Evolutionary conservation across 2,113 vertebrate genomes (phyloP).

Genomic region (Menura novaehollandiae): DNA sequence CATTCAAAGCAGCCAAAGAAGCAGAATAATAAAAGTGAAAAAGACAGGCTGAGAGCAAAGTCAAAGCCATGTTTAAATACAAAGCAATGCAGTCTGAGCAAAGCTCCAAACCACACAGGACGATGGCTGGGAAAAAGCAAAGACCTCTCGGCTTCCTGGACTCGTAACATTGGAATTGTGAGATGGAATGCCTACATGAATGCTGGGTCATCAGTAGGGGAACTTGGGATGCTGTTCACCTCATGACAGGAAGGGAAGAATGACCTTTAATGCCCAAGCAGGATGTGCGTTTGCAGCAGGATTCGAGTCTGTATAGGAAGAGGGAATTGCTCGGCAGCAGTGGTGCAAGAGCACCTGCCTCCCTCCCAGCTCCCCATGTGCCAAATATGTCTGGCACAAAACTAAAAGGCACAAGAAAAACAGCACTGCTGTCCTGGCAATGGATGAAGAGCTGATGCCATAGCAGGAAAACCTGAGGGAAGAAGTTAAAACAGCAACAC

Average conservation of each 20-base stretch:
- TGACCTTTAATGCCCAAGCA: not conserved
- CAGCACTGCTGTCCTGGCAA: not conserved
- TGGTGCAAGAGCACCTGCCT: not conserved
- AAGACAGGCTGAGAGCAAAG: not conserved
- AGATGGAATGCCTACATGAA: not conserved
- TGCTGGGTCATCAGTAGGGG: not conserved
- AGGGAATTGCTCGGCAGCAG: not conserved
- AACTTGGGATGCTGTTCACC: not conserved
- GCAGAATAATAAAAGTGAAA: not conserved
- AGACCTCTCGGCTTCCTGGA: not conserved
- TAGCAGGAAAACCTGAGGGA: not conserved
- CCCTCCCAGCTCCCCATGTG: not conserved
- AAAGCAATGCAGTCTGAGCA: not conserved
- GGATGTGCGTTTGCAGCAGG: not conserved
- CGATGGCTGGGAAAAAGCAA: not conserved
- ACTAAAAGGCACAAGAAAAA: not conserved
- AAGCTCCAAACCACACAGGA: not conserved
- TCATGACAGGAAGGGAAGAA: not conserved
- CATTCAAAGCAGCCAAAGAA: not conserved
- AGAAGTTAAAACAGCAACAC: not conserved
- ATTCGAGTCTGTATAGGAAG: fast-evolving
- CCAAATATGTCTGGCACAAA: not conserved
- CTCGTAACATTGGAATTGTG: not conserved
- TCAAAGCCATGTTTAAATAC: not conserved
- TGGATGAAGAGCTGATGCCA: not conserved